These are phyloP conservation scores for Drosophila conformis DNA, from an alignment of 2,888 invertebrate genomes.

Conservation along the genomic window DNA sequence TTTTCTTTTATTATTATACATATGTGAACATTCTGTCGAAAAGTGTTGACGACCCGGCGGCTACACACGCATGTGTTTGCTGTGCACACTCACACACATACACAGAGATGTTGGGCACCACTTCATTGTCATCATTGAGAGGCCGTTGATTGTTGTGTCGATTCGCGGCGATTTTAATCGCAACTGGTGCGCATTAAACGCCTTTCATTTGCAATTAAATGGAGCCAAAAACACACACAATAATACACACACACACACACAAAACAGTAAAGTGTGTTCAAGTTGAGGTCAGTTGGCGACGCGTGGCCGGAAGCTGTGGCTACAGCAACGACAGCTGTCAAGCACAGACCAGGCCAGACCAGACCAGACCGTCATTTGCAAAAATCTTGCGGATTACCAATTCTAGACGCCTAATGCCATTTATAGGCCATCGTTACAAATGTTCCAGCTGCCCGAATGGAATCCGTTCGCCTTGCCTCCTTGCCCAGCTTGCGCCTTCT, in stretches of 20 bases:
- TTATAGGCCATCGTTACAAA: slow-evolving; percentile 80
- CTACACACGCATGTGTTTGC: neutral
- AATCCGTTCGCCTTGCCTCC: slow-evolving; percentile 13
- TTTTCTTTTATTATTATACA: slow-evolving; percentile 34
- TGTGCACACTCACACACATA: neutral
- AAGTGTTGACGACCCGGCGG: slow-evolving; percentile 72
- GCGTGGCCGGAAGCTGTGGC: slow-evolving; percentile 64
- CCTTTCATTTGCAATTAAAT: slow-evolving; percentile 81
- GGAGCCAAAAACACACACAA: slow-evolving; percentile 31
- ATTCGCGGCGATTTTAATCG: slow-evolving; percentile 77
- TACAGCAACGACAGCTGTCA: slow-evolving; percentile 48
- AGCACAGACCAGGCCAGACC: slow-evolving; percentile 26
- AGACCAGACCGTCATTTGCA: slow-evolving; percentile 46
- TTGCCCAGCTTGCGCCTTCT: slow-evolving; percentile 13
- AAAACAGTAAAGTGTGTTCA: slow-evolving; percentile 40
- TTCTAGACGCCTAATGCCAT: slow-evolving; percentile 80
- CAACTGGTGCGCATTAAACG: slow-evolving; percentile 71
- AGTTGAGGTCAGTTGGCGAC: slow-evolving; percentile 71
- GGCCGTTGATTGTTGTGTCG: slow-evolving; percentile 68
- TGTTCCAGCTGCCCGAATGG: slow-evolving; percentile 65
- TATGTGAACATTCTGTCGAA: slow-evolving; percentile 33
- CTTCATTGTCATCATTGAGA: slow-evolving; percentile 71
- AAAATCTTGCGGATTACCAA: slow-evolving; percentile 80
- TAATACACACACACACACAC: slow-evolving; percentile 1
- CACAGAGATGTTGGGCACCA: slow-evolving; percentile 30